Conservation (phyloP, 2,888 invertebrate genomes). For the Cyrtodaria siliqua region DNA sequence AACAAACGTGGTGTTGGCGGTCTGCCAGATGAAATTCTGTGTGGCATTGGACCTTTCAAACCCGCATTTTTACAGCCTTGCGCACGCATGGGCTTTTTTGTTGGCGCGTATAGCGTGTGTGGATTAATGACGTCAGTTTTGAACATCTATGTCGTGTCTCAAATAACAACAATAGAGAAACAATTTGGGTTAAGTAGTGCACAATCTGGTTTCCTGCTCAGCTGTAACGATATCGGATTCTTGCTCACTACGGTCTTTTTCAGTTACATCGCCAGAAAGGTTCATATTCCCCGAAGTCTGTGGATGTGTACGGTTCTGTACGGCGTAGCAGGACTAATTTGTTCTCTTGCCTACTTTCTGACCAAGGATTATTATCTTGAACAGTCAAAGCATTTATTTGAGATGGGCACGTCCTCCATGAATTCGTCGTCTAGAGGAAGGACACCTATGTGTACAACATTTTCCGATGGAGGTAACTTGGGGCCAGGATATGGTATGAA, state of each 20-base stretch:
- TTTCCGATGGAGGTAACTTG: not conserved
- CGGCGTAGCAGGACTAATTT: slow-evolving; percentile 64
- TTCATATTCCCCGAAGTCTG: slow-evolving; percentile 64
- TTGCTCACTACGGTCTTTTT: slow-evolving; percentile 66
- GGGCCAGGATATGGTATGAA: not conserved
- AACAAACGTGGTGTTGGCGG: too few relatives aligned
- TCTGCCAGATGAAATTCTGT: slow-evolving; percentile 58
- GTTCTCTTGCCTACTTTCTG: slow-evolving; percentile 59
- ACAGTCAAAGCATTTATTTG: slow-evolving; percentile 27
- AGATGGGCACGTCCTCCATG: not conserved
- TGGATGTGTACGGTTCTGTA: slow-evolving; percentile 56
- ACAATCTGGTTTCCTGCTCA: slow-evolving; percentile 74
- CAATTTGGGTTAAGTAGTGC: slow-evolving; percentile 76
- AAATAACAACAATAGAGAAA: slow-evolving; percentile 76
- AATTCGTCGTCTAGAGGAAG: not conserved
- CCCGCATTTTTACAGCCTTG: slow-evolving; percentile 53
- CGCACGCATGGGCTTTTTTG: slow-evolving; percentile 59
- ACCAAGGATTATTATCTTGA: slow-evolving; percentile 46
- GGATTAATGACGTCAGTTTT: slow-evolving; percentile 65
- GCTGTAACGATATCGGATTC: slow-evolving; percentile 79
- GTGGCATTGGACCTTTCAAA: slow-evolving; percentile 61
- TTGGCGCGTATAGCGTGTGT: slow-evolving; percentile 57
- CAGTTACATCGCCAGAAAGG: slow-evolving; percentile 63
- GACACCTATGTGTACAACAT: not conserved
- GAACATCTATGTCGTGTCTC: slow-evolving; percentile 66